Percentiles rank a stretch among this genome's conserved stretches.
phyloP scores from a whole-genome alignment of 2,888 invertebrate species.

The Thymelicus sylvestris region DNA sequence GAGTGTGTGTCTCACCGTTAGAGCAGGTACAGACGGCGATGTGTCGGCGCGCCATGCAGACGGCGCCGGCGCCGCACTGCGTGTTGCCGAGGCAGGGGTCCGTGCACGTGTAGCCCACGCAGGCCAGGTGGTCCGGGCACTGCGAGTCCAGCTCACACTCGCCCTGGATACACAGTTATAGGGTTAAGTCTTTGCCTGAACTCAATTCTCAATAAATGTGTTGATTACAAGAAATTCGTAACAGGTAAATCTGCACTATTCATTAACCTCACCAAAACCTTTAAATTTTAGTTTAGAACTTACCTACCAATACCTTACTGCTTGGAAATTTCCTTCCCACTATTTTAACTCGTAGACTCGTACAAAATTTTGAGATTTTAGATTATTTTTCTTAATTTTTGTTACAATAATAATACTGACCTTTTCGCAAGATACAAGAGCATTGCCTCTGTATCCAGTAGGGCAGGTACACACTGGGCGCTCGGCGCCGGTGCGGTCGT shows the following conservation, averaged over 20 bases:
- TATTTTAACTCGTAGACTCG: no score
- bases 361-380: no score
- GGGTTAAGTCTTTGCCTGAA: neutral
- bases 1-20: conserved; percentile 71
- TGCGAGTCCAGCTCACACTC: conserved; percentile 92
- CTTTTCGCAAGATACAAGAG: conserved; percentile 87
- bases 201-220: no score
- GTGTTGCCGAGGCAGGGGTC: conserved; percentile 89
- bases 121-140: conserved; percentile 90
- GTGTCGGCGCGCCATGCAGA: conserved; percentile 90
- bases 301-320: no score
- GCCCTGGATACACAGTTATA: conserved; percentile 77
- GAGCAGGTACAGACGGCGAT: conserved; percentile 93
- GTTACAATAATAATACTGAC: neutral
- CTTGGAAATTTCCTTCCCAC: no score
- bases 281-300: no score
- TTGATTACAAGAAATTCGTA: no score
- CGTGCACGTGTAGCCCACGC: conserved; percentile 90
- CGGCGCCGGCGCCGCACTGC: conserved; percentile 91
- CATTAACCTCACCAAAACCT: no score
- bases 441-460: conserved; percentile 91
- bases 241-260: no score
- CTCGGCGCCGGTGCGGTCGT: conserved; percentile 91
- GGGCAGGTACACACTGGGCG: conserved; percentile 94
- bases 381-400: no score